A percentile compares a stretch with the other conserved stretches of the same genome.
Evolutionary conservation across 2,888 invertebrate species (phyloP).

Genomic region (Erynnis tages): DNA sequence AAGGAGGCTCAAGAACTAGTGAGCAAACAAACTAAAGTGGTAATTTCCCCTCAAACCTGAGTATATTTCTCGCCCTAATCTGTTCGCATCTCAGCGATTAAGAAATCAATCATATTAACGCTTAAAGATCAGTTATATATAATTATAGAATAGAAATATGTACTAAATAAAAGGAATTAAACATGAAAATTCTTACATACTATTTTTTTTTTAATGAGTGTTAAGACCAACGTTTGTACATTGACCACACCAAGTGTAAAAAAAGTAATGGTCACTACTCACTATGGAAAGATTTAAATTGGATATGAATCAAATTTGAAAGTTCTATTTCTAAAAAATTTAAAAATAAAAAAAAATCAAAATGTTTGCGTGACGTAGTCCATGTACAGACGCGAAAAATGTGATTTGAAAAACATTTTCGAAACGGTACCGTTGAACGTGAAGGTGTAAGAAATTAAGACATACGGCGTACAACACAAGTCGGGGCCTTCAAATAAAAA

Average conservation of each 20-base stretch:
- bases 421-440: conserved; percentile 10
- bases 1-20: too few relatives aligned
- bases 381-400: conserved; percentile 8
- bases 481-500: background rate
- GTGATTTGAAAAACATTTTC: conserved; percentile 26
- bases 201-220: conserved; percentile 31
- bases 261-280: background rate
- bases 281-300: too few relatives aligned
- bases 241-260: too few relatives aligned
- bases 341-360: too few relatives aligned
- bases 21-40: too few relatives aligned
- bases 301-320: too few relatives aligned
- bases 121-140: conserved; percentile 16
- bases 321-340: too few relatives aligned
- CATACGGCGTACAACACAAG: conserved; percentile 4
- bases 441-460: background rate
- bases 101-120: conserved; percentile 9
- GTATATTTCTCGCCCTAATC: background rate
- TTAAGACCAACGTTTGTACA: too few relatives aligned
- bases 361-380: background rate
- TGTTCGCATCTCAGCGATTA: conserved; percentile 4
- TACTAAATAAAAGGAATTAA: conserved; percentile 39
- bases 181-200: conserved; percentile 40
- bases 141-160: conserved; percentile 30
- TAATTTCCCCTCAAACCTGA: too few relatives aligned